Conservation (phyloP, 1,140 invertebrate species). For the Archivesica marissinica region DNA sequence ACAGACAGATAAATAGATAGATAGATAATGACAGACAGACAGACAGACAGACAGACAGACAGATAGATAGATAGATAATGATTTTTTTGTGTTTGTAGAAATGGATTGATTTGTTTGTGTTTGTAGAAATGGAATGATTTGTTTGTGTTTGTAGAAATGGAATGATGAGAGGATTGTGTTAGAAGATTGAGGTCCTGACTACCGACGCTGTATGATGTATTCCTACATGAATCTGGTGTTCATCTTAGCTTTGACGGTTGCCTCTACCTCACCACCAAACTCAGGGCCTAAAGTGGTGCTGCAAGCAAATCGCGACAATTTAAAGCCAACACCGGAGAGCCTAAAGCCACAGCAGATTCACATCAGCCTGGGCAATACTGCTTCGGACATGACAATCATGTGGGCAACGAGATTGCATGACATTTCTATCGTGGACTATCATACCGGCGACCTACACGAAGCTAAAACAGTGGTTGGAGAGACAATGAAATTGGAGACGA, state of each 20-base stretch:
- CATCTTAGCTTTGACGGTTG: not conserved
- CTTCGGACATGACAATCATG: slow-evolving; percentile 74
- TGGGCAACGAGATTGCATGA: slow-evolving; percentile 73
- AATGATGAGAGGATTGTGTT: too few species aligned
- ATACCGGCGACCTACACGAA: slow-evolving; percentile 59
- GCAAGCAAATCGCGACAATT: slow-evolving; percentile 37
- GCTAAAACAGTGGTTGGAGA: slow-evolving; percentile 59
- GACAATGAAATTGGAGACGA: slow-evolving; percentile 65
- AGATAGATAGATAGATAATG: too few species aligned
- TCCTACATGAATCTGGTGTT: too few species aligned
- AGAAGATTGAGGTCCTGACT: too few species aligned
- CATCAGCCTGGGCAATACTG: slow-evolving; percentile 68
- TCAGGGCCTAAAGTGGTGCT: slow-evolving; percentile 4
- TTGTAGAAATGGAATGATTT: too few species aligned
- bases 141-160: too few species aligned
- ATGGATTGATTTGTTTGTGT: too few species aligned
- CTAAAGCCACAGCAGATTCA: slow-evolving; percentile 58
- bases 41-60: too few species aligned
- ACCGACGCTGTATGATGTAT: too few species aligned
- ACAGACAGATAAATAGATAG: too few species aligned
- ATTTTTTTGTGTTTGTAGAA: too few species aligned
- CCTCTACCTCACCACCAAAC: not conserved
- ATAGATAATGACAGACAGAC: too few species aligned
- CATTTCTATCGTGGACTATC: slow-evolving; percentile 69
- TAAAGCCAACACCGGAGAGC: slow-evolving; percentile 10